phyloP scores from a whole-genome alignment of 2,888 invertebrate genomes.

The Euzetes globulus region DNA sequence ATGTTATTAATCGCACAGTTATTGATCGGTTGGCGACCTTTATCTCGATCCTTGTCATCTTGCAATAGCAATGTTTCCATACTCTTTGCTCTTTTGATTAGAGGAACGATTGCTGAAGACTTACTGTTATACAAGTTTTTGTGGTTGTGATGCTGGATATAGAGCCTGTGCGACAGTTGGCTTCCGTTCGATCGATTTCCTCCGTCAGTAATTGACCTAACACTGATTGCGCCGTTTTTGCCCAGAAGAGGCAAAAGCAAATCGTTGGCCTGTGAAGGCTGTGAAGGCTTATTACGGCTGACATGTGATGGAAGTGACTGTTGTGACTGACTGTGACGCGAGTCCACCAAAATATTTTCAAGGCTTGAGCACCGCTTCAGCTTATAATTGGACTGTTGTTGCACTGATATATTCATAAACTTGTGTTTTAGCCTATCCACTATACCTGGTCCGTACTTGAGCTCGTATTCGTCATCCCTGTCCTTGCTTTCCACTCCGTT shows the following conservation, averaged over 20 bases:
- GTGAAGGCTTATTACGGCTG: conserved; percentile 9
- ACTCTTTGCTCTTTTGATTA: conserved; percentile 30
- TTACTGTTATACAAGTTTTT: conserved; percentile 20
- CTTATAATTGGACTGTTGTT: conserved; percentile 24
- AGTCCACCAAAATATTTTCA: conserved; percentile 37
- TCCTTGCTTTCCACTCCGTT: neutral
- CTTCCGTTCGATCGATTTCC: conserved; percentile 30
- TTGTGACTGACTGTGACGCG: neutral
- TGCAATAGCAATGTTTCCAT: conserved; percentile 31
- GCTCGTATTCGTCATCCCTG: conserved; percentile 35
- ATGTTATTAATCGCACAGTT: neutral
- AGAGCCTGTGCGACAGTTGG: conserved; percentile 1
- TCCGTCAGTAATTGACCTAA: neutral
- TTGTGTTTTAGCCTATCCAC: conserved; percentile 39
- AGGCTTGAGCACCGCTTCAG: conserved; percentile 39
- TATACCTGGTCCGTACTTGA: conserved; percentile 41
- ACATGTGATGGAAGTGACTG: neutral
- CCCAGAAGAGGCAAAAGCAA: conserved; percentile 17
- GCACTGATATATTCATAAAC: conserved; percentile 39
- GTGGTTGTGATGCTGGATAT: conserved; percentile 10
- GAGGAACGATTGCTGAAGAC: conserved; percentile 22
- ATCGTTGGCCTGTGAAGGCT: neutral
- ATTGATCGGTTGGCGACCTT: neutral
- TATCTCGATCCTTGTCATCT: neutral
- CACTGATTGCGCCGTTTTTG: neutral